A percentile compares a stretch with the other conserved stretches of the same genome.
Evolutionary conservation across 2,797 vertebrate species (phyloP).

Genomic region (Falco concolor): DNA sequence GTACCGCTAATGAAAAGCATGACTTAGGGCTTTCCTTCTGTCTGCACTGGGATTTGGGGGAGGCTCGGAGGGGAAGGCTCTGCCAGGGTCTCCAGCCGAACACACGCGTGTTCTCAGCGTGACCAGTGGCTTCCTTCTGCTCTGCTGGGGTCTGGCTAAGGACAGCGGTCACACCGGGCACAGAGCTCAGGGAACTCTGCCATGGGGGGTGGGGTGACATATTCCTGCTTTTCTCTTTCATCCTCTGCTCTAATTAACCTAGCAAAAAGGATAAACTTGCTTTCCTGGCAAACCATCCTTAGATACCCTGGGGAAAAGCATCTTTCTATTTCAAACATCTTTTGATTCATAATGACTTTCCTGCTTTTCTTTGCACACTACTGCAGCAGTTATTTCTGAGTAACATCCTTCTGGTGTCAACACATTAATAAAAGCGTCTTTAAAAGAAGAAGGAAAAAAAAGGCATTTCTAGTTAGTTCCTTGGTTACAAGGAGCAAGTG

Average conservation of each 20-base stretch:
- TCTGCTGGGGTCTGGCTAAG: not conserved
- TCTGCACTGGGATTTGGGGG: not conserved
- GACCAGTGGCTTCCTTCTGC: not conserved
- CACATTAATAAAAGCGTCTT: not conserved
- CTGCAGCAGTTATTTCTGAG: not conserved
- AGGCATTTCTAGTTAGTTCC: not conserved
- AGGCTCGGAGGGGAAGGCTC: not conserved
- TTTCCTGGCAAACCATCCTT: not conserved
- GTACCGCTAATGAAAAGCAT: not conserved
- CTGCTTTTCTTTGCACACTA: not conserved
- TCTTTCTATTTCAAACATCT: not conserved
- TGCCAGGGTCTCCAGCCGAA: not conserved
- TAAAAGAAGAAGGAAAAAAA: not conserved
- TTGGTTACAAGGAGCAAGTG: not conserved
- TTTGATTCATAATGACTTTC: not conserved
- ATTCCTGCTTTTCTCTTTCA: not conserved
- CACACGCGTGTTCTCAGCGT: rapidly evolving
- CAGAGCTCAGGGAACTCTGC: not conserved
- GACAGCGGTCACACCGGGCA: rapidly evolving
- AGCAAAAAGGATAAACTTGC: not conserved
- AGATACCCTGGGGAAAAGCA: not conserved
- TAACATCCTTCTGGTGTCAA: not conserved
- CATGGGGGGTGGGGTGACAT: not conserved
- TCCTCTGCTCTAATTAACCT: not conserved
- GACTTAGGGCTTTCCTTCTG: not conserved